These are phyloP conservation scores for Danionella dracula DNA, from an alignment of 2,797 vertebrate species.

Conservation along the genomic window DNA sequence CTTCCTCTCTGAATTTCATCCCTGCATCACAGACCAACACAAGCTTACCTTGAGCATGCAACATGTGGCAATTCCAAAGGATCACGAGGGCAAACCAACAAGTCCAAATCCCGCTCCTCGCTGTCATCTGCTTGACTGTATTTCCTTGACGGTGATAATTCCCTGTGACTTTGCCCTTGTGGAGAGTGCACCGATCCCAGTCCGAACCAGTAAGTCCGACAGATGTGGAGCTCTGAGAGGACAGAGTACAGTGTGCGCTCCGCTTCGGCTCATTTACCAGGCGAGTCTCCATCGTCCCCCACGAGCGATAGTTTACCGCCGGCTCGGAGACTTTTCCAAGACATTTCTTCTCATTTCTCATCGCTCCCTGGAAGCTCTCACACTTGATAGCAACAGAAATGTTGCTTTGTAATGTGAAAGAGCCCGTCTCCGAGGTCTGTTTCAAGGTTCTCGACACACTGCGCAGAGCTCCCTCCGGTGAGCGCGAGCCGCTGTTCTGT, in stretches of 20 bases:
- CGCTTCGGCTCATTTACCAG: constrained; percentile 2
- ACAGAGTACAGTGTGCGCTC: constrained; percentile 12
- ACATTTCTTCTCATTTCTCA: constrained; percentile 3
- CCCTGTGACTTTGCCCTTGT: constrained; percentile 9
- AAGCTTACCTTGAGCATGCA: constrained; percentile 34
- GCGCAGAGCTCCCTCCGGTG: not conserved
- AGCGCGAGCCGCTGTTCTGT: not conserved
- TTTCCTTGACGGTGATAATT: constrained; percentile 11
- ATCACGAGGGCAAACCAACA: constrained; percentile 33
- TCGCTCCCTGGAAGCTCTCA: not conserved
- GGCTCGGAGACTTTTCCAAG: constrained; percentile 1
- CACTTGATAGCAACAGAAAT: not conserved
- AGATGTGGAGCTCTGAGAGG: not conserved
- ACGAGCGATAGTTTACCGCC: constrained; percentile 16
- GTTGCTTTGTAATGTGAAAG: not conserved
- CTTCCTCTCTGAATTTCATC: too few species aligned
- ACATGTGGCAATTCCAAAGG: constrained; percentile 37
- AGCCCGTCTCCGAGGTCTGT: not conserved
- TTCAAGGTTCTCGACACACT: not conserved
- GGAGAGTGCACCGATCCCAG: not conserved
- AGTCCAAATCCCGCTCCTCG: constrained; percentile 1
- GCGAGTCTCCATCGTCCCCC: constrained; percentile 1
- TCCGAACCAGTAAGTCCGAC: not conserved
- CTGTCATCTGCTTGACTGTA: not conserved
- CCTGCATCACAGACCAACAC: not conserved